Evolutionary conservation across 2,888 invertebrate species (phyloP).

Genomic region (Tholera decimalis): DNA sequence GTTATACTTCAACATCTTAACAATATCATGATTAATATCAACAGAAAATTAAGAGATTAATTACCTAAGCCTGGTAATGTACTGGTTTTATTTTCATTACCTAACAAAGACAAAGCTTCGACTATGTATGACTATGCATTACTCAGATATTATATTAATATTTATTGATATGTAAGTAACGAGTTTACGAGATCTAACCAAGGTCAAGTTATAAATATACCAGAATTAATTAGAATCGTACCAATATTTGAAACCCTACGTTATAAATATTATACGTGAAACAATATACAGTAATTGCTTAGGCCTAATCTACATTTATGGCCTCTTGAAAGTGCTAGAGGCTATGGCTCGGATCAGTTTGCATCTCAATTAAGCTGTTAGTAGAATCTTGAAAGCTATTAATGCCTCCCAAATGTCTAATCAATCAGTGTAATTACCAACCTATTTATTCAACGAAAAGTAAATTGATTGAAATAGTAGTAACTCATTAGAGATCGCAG

Average conservation of each 20-base stretch:
- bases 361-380: background rate
- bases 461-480: background rate
- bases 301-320: background rate
- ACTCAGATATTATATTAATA: background rate
- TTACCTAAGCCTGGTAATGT: background rate
- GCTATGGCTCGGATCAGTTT: background rate
- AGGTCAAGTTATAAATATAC: background rate
- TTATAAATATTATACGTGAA: slow-evolving; percentile 13
- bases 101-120: background rate
- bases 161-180: background rate
- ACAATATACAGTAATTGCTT: slow-evolving; percentile 18
- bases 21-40: background rate
- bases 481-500: background rate
- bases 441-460: background rate
- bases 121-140: background rate
- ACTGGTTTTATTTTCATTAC: background rate
- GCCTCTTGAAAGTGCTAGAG: slow-evolving; percentile 1
- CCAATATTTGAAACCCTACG: background rate
- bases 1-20: too few relatives aligned
- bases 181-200: background rate
- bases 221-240: slow-evolving; percentile 17
- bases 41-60: background rate
- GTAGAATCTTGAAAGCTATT: background rate
- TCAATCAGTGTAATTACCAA: background rate
- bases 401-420: background rate